A percentile compares a stretch with the other conserved stretches of the same genome.
Conservation (phyloP, 2,797 vertebrate species). For the Loris lydekkerianus region DNA sequence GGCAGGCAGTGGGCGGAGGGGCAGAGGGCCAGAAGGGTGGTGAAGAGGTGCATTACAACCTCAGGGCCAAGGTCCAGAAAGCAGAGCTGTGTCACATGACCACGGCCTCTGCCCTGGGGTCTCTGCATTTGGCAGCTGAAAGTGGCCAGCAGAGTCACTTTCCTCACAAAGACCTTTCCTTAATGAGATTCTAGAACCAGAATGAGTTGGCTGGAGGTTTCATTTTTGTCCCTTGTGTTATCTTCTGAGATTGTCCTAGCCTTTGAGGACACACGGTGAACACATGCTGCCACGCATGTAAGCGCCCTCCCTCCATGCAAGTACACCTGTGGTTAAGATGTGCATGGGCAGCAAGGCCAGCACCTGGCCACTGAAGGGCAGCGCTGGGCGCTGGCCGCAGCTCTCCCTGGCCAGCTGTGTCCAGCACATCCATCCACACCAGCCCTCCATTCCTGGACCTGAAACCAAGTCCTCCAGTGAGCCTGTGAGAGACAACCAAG, state of each 20-base stretch:
- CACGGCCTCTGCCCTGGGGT: accelerated
- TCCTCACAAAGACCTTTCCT: background rate
- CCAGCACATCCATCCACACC: background rate
- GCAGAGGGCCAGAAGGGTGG: too few species aligned
- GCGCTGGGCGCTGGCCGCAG: accelerated
- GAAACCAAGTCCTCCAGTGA: background rate
- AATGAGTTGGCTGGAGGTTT: accelerated
- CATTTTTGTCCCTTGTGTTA: background rate
- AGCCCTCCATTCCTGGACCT: background rate
- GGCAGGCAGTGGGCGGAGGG: accelerated
- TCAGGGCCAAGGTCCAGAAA: too few species aligned
- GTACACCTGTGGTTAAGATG: accelerated
- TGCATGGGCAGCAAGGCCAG: background rate
- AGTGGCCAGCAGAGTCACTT: accelerated
- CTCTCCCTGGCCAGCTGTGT: background rate
- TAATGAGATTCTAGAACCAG: background rate
- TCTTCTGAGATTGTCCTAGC: background rate
- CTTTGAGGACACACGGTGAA: background rate
- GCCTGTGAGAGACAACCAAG: background rate
- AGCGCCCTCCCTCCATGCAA: background rate
- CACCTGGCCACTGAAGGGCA: background rate
- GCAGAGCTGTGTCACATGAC: background rate
- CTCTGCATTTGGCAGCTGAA: background rate
- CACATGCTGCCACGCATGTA: background rate
- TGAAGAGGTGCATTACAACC: background rate